Base-by-base conservation (phyloP, 2,888 invertebrate genomes). In the Prosopocoilus inquinatus region DNA sequence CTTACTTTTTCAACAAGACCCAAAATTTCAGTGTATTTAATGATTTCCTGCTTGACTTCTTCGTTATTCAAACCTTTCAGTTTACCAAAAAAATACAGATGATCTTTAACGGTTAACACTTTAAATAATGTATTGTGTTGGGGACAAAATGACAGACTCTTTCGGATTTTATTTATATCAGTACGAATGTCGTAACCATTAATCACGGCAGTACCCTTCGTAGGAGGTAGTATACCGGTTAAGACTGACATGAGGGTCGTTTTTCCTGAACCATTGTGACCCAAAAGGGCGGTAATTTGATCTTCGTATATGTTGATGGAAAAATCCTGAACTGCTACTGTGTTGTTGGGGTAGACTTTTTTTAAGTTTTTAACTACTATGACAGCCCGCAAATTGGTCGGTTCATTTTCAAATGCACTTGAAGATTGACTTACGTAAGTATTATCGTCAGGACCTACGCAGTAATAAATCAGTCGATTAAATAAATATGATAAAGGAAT, bases 191-290 rank as follows among this genome's bases (percentile, higher is more conserved):
- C 87, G 68, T 82, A 84, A 11, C 89, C 90, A 57, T 86, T 87
- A 11, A 92, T 80, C 38, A 80, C 77, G 0, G 90, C 89, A 9
- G 86, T 85, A 0, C 92, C 92, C 13, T 81, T 79, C 0, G 84
- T 84, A 2, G 86, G 84, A 15, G 84, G 81, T 55, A 87, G 79
- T 77, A 89, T 86, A 39, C 88, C 95, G 36, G 94, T 94, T 41
- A 96, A 77, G 88, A 96, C 94, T 0, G 92, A 91, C 82, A 96
- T 94, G 1, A 94, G 93, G 0, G 96, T 95, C 0, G 94, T 94
- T 48, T 64, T 65, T 8, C 95, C 95, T 46, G 95, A 95, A 2
- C 96, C 95, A 69, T 93, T 94, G 55, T 78, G 78, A 0, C 90
- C 91, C 36, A 92, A 76, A n/a, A 91, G 71, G 1, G 91, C 92